Base-by-base conservation (phyloP, 2,888 invertebrate species). In the Pteria penguin region DNA sequence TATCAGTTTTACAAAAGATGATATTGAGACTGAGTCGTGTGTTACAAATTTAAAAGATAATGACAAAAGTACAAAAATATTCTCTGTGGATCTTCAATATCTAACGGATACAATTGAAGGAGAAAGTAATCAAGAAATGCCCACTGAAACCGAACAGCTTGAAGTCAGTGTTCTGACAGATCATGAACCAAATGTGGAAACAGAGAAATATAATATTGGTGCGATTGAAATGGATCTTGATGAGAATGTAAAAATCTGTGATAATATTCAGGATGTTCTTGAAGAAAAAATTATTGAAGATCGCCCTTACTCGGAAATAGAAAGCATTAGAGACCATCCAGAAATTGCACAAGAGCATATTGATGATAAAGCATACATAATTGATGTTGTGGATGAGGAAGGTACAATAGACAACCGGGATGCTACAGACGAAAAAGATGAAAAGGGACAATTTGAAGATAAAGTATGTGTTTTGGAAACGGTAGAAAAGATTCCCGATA, bases 171-270 rank as follows among this genome's bases (percentile, higher is more conserved):
- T 71, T 26, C 60, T 27, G 58, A 71, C 27, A 24, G 60, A 75
- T 11, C 45, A 62, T 8, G 71, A 65, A 26, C 60, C 33, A 32
- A 45, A 27, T 8, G 32, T 58, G 66, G 72, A 77, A 32, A 70
- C 71, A 60, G 77, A 78, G 68, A 80, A 82, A 29, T 58, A 58
- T 61, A 58, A 72, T 61, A n/a, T 27, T 65, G 61, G n/a, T n/a
- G n/a, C n/a, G n/a, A n/a, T n/a, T n/a, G n/a, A n/a, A n/a, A n/a
- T n/a, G n/a, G n/a, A n/a, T n/a, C n/a, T n/a, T n/a, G n/a, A n/a
- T n/a, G n/a, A n/a, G n/a, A n/a, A n/a, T n/a, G n/a, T n/a, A n/a
- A n/a, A n/a, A n/a, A n/a, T n/a, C n/a, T n/a, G n/a, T n/a, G n/a
- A n/a, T n/a, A n/a, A n/a, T n/a, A n/a, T n/a, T n/a, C n/a, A n/a